A percentile compares a stretch with the other conserved stretches of the same genome.
phyloP scores from a whole-genome alignment of 2,797 vertebrate species.

The Ciconia nigra region DNA sequence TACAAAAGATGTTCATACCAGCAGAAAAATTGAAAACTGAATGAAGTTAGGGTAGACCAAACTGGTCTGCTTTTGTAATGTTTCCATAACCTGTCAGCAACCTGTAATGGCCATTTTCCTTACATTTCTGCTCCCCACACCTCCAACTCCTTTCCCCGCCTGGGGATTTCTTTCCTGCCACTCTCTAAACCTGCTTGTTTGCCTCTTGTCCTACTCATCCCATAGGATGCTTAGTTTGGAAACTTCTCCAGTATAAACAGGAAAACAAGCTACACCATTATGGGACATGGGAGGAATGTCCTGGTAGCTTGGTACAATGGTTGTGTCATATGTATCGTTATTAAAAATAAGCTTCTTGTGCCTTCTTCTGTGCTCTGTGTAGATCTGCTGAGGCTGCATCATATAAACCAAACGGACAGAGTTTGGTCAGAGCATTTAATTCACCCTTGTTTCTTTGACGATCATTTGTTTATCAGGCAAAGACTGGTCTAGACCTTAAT shows the following conservation, averaged over 20 bases:
- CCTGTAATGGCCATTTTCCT: not conserved
- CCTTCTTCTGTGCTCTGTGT: not conserved
- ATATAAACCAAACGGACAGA: not conserved
- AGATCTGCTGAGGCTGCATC: slow-evolving; percentile 2
- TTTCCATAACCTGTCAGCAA: not conserved
- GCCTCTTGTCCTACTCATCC: not conserved
- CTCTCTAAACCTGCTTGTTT: not conserved
- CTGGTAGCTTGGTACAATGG: not conserved
- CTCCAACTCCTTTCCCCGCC: not conserved
- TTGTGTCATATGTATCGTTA: not conserved
- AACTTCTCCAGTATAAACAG: not conserved
- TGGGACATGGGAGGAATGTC: not conserved
- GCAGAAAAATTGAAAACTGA: not conserved
- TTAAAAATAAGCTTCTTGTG: not conserved
- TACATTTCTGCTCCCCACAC: not conserved
- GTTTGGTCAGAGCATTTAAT: slow-evolving; percentile 15
- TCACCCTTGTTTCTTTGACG: slow-evolving; percentile 33
- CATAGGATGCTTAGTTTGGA: not conserved
- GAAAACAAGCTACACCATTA: not conserved
- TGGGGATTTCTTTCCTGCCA: not conserved
- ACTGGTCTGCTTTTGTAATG: not conserved
- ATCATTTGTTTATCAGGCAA: slow-evolving; percentile 48
- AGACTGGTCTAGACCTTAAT: slow-evolving; percentile 39
- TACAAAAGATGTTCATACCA: not conserved
- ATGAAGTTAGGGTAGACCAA: not conserved